A percentile compares a stretch with the other conserved stretches of the same genome.
These are phyloP conservation scores for Ormyrus labotus DNA, from an alignment of 2,888 invertebrate species.

Conservation along the genomic window DNA sequence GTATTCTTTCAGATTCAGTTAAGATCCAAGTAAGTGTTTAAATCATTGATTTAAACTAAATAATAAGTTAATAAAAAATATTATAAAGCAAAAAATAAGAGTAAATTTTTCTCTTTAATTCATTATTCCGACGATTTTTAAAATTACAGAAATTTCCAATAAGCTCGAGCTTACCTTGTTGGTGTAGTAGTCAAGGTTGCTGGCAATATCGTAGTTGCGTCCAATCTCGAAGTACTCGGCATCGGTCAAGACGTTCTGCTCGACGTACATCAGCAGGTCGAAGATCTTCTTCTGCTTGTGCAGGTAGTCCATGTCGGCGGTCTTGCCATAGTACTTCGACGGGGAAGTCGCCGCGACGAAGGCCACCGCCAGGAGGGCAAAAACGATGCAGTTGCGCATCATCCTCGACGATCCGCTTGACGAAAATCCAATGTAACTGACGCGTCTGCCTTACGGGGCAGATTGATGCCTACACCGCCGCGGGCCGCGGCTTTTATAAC, in stretches of 20 bases:
- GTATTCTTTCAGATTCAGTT: too few relatives aligned
- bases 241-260: conserved; percentile 66
- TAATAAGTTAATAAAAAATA: neutral
- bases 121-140: too few relatives aligned
- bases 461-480: conserved; percentile 24
- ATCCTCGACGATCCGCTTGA: conserved; percentile 31
- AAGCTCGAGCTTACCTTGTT: conserved; percentile 64
- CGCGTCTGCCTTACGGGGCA: conserved; percentile 28
- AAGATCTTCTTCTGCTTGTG: conserved; percentile 72
- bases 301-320: conserved; percentile 72
- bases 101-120: neutral
- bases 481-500: conserved; percentile 53
- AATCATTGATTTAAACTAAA: too few relatives aligned
- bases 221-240: conserved; percentile 69
- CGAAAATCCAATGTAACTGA: neutral
- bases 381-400: conserved; percentile 52
- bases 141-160: too few relatives aligned
- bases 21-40: too few relatives aligned
- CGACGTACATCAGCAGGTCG: conserved; percentile 69
- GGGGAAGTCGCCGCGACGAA: conserved; percentile 8
- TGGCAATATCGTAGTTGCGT: conserved; percentile 67
- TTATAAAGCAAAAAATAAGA: neutral
- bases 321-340: conserved; percentile 59
- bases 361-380: conserved; percentile 40
- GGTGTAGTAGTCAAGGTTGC: conserved; percentile 68